phyloP scores from a whole-genome alignment of 2,797 vertebrate species.

The Pelodytes ibericus region DNA sequence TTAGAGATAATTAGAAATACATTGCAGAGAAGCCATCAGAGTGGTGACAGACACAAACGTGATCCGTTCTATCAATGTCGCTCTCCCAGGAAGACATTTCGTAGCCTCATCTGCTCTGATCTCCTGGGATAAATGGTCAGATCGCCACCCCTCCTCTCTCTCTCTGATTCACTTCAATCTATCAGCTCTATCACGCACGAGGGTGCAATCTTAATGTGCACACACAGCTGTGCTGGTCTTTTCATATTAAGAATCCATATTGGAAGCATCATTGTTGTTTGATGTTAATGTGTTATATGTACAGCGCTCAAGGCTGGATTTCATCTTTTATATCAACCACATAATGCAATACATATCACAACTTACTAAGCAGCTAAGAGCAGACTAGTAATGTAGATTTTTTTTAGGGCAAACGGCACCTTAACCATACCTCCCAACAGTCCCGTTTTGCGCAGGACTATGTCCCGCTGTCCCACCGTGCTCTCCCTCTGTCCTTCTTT shows the following conservation, averaged over 20 bases:
- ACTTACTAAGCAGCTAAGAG: too few species aligned
- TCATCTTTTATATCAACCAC: neutral
- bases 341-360: neutral
- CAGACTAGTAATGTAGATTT: too few species aligned
- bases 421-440: too few species aligned
- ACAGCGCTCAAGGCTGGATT: neutral
- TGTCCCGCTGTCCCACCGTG: too few species aligned
- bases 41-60: constrained; percentile 31
- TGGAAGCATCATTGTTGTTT: neutral
- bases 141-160: neutral
- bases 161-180: neutral
- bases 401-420: too few species aligned
- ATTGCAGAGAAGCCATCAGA: constrained; percentile 36
- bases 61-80: constrained; percentile 41
- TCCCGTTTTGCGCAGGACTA: too few species aligned
- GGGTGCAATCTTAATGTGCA: neutral
- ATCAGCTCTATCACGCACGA: neutral
- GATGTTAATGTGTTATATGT: neutral
- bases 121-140: constrained; percentile 4
- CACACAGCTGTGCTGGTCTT: neutral
- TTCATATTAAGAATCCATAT: neutral
- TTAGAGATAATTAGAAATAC: constrained; percentile 47
- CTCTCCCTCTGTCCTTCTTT: too few species aligned
- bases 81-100: constrained; percentile 13
- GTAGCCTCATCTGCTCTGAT: constrained; percentile 34